phyloP scores from a whole-genome alignment of 2,113 vertebrate species.

The Acinonyx jubatus region DNA sequence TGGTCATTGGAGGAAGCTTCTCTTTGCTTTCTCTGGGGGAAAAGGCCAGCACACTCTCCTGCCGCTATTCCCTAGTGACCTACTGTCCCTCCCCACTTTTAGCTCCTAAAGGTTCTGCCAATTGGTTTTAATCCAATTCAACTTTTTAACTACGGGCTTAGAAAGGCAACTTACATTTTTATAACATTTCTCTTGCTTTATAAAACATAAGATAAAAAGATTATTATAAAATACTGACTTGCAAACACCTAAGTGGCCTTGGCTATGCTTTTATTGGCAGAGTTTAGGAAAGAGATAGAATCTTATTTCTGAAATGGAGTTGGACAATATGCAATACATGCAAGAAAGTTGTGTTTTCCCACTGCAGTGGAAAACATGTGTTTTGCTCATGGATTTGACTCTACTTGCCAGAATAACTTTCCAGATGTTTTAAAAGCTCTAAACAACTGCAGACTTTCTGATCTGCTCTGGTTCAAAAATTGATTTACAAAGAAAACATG shows the following conservation, averaged over 20 bases:
- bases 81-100: not conserved
- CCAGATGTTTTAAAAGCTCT: constrained; percentile 73
- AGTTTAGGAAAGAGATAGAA: not conserved
- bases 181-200: constrained; percentile 27
- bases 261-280: not conserved
- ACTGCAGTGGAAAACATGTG: constrained; percentile 74
- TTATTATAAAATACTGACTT: constrained; percentile 10
- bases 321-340: constrained; percentile 3
- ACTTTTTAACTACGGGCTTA: not conserved
- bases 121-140: constrained; percentile 29
- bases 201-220: constrained; percentile 52
- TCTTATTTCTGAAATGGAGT: constrained; percentile 46
- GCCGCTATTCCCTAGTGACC: not conserved
- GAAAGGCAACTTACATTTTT: constrained; percentile 25
- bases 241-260: not conserved
- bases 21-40: constrained; percentile 16
- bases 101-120: constrained; percentile 31
- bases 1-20: not conserved
- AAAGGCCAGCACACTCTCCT: not conserved
- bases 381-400: constrained; percentile 63
- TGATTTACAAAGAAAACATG: constrained; percentile 38
- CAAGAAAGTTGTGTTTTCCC: constrained; percentile 51
- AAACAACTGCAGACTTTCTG: constrained; percentile 58
- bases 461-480: constrained; percentile 18
- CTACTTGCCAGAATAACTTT: constrained; percentile 60